phyloP scores from a whole-genome alignment of 2,113 vertebrate genomes.

The Nothobranchius kuhntae region DNA sequence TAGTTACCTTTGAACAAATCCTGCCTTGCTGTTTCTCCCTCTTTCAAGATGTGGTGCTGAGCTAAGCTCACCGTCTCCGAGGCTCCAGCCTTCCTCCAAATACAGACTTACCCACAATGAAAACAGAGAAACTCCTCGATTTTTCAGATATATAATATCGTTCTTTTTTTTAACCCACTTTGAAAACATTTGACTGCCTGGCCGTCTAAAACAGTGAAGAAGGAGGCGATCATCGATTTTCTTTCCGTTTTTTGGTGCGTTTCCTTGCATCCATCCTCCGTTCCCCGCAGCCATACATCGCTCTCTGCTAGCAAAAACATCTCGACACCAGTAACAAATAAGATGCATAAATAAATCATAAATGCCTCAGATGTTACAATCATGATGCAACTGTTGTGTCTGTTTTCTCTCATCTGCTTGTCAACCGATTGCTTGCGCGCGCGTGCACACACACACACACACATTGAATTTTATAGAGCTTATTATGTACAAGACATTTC shows the following conservation, averaged over 20 bases:
- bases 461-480: conserved; percentile 32
- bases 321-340: conserved; percentile 61
- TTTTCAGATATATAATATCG: neutral
- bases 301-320: conserved; percentile 54
- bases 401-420: conserved; percentile 74
- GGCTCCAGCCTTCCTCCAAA: neutral
- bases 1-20: neutral
- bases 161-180: neutral
- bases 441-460: conserved; percentile 12
- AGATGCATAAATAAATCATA: conserved; percentile 72
- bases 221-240: conserved; percentile 10
- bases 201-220: neutral
- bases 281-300: conserved; percentile 40
- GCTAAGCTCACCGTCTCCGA: neutral
- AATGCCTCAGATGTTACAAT: conserved; percentile 69
- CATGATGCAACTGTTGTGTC: conserved; percentile 77
- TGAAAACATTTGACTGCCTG: conserved; percentile 3
- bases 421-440: conserved; percentile 36
- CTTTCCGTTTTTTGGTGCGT: neutral
- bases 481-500: conserved; percentile 55
- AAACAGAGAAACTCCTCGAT: neutral
- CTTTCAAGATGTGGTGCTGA: neutral
- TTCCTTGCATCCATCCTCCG: conserved; percentile 2
- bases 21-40: neutral
- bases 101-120: neutral